Conservation (phyloP, 2,888 invertebrate species). For the Formica aserva region DNA sequence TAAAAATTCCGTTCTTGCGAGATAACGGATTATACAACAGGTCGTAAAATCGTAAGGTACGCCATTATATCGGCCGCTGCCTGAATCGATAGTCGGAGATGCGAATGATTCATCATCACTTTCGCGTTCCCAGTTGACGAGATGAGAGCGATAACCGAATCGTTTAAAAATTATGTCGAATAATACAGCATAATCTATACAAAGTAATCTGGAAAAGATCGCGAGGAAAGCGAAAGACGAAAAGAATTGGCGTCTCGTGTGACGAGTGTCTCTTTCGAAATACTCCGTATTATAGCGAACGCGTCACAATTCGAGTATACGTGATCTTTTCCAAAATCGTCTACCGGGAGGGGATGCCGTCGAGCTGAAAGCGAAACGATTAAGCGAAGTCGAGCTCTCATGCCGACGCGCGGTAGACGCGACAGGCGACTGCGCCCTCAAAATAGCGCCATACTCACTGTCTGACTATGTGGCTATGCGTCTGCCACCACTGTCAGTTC, state of each 20-base stretch:
- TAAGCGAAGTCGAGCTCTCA: slow-evolving; percentile 74
- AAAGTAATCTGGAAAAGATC: neutral
- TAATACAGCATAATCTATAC: neutral
- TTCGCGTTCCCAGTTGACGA: neutral
- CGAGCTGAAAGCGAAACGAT: slow-evolving; percentile 71
- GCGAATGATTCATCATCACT: slow-evolving; percentile 38
- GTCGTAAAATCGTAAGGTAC: slow-evolving; percentile 43
- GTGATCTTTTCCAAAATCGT: slow-evolving; percentile 12
- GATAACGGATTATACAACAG: slow-evolving; percentile 58
- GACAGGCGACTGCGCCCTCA: slow-evolving; percentile 76
- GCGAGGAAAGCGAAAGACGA: neutral
- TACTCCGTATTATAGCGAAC: neutral
- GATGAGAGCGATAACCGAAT: neutral
- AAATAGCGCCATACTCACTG: slow-evolving; percentile 84
- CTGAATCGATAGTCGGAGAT: neutral
- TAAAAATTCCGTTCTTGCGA: slow-evolving; percentile 31
- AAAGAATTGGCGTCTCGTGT: neutral
- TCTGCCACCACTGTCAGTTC: slow-evolving; percentile 74
- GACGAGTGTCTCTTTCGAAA: neutral
- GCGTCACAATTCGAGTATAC: neutral
- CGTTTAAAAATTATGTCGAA: neutral
- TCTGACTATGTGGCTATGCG: slow-evolving; percentile 82
- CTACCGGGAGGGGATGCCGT: slow-evolving; percentile 49
- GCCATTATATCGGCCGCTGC: slow-evolving; percentile 21
- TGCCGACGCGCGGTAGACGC: slow-evolving; percentile 57